phyloP scores from a whole-genome alignment of 2,797 vertebrate genomes.

The Muscicapa striata region DNA sequence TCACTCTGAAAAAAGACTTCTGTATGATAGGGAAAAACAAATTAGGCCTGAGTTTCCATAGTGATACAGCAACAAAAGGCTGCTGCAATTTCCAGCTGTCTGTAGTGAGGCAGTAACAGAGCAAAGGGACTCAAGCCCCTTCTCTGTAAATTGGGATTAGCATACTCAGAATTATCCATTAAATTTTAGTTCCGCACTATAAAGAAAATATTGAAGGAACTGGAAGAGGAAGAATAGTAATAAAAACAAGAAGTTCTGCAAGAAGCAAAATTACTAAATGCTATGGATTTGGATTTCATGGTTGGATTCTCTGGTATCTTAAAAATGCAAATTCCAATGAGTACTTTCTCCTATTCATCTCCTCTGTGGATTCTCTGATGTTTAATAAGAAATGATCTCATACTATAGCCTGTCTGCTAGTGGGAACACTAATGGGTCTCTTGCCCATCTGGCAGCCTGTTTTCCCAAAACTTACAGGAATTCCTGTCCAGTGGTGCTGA shows the following conservation, averaged over 20 bases:
- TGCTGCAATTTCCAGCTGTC: constrained; percentile 59
- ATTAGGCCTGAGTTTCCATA: constrained; percentile 64
- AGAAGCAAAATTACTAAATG: neutral
- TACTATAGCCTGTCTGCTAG: neutral
- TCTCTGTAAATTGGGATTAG: neutral
- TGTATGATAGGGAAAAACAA: constrained; percentile 34
- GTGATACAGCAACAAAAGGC: constrained; percentile 53
- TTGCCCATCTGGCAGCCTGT: neutral
- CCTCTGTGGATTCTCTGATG: constrained; percentile 26
- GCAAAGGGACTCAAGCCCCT: neutral
- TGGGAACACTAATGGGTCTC: constrained; percentile 8
- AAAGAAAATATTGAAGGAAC: constrained; percentile 27
- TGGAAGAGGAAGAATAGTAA: constrained; percentile 6
- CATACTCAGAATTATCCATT: neutral
- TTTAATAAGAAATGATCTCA: constrained; percentile 34
- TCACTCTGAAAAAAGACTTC: constrained; percentile 41
- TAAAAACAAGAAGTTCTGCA: constrained; percentile 2
- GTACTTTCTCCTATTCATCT: neutral
- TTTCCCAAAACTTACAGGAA: constrained; percentile 22
- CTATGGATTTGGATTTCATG: constrained; percentile 27
- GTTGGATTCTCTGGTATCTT: constrained; percentile 25
- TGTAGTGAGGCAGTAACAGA: neutral
- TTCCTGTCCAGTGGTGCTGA: constrained; percentile 13
- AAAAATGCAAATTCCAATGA: constrained; percentile 34
- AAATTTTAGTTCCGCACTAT: neutral